phyloP scores from a whole-genome alignment of 2,888 invertebrate genomes.

The Diarsia dahlii region DNA sequence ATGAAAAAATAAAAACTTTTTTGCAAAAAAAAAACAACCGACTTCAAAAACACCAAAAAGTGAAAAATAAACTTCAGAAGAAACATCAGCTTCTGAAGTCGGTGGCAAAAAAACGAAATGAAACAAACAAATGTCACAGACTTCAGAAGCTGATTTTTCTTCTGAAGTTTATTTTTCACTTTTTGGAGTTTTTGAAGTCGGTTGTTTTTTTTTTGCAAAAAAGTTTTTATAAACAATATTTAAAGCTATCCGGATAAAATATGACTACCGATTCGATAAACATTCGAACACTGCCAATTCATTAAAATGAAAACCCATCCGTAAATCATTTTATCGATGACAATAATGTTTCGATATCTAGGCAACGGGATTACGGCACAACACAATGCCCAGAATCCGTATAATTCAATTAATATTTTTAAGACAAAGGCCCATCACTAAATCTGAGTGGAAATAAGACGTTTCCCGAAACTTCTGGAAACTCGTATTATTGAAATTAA shows the following conservation, averaged over 20 bases:
- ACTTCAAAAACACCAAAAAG: too few species aligned
- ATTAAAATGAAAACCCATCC: slow-evolving; percentile 12
- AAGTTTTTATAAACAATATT: background rate
- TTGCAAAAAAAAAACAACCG: too few species aligned
- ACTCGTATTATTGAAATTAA: slow-evolving; percentile 66
- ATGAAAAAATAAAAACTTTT: too few species aligned
- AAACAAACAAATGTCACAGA: too few species aligned
- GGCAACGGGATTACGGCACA: background rate
- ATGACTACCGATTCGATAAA: slow-evolving; percentile 5
- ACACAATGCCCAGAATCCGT: slow-evolving; percentile 13
- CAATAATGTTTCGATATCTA: slow-evolving; percentile 13
- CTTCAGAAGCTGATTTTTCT: too few species aligned
- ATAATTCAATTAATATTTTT: slow-evolving; percentile 50
- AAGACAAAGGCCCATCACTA: slow-evolving; percentile 51
- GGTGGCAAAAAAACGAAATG: too few species aligned
- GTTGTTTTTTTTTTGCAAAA: too few species aligned
- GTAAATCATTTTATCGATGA: slow-evolving; percentile 1
- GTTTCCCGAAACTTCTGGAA: slow-evolving; percentile 47
- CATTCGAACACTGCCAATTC: background rate
- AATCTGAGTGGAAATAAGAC: slow-evolving; percentile 46
- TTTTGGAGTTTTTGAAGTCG: too few species aligned
- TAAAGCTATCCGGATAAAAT: background rate
- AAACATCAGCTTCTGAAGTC: too few species aligned
- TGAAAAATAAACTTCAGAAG: too few species aligned
- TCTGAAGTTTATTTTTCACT: too few species aligned